Conservation (phyloP, 2,888 invertebrate species). For the Diarsia mendica region DNA sequence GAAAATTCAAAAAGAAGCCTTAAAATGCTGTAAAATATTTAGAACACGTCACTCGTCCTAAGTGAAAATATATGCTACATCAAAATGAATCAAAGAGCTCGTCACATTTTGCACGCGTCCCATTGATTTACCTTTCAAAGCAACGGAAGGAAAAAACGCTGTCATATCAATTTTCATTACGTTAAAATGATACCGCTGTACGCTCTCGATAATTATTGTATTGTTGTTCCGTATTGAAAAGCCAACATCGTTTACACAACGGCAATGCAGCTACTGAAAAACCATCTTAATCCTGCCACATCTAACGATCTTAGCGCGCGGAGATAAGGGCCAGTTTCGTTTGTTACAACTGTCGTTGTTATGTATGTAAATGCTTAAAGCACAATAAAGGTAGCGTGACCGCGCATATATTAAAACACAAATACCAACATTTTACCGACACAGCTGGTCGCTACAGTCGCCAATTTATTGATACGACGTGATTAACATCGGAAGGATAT, state of each 20-base stretch:
- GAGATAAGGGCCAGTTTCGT: conserved; percentile 58
- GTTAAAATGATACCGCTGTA: conserved; percentile 62
- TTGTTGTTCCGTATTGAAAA: conserved; percentile 74
- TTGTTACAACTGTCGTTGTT: conserved; percentile 39
- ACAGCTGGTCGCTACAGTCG: conserved; percentile 72
- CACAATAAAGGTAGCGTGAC: conserved; percentile 79
- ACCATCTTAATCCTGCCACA: conserved; percentile 46
- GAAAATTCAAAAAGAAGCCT: background rate
- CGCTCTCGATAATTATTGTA: conserved; percentile 73
- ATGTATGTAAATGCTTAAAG: conserved; percentile 72
- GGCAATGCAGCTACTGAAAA: conserved; percentile 73
- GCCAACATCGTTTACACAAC: conserved; percentile 71
- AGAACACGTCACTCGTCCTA: background rate
- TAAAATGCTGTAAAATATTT: conserved; percentile 1
- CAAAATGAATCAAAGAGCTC: background rate
- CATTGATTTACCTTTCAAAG: conserved; percentile 25
- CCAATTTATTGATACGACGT: conserved; percentile 78
- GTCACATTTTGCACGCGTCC: background rate
- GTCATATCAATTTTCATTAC: conserved; percentile 65
- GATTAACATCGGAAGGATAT: conserved; percentile 70
- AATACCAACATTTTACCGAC: conserved; percentile 73
- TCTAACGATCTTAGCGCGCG: conserved; percentile 45
- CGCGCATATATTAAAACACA: conserved; percentile 77
- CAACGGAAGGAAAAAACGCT: conserved; percentile 39
- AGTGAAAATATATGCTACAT: conserved; percentile 7